Evolutionary conservation across 2,888 invertebrate genomes (phyloP).

Genomic region (Thera britannica): DNA sequence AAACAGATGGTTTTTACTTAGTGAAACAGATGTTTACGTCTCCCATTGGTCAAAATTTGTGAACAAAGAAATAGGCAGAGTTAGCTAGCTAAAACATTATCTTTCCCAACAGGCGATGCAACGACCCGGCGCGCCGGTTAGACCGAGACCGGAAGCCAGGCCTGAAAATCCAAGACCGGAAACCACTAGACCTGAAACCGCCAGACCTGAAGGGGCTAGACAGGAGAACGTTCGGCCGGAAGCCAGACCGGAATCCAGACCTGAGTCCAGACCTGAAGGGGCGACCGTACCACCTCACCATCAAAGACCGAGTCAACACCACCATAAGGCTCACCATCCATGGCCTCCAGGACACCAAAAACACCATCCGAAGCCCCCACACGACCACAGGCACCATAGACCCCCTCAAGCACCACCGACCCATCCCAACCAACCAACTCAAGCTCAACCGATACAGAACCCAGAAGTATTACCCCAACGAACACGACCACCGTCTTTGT

Average conservation of each 20-base stretch:
- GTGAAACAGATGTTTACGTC: too few relatives aligned
- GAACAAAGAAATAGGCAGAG: too few relatives aligned
- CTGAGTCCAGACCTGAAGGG: constrained; percentile 17
- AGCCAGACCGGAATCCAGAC: constrained; percentile 12
- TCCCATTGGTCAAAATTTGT: too few relatives aligned
- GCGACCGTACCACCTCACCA: constrained; percentile 48
- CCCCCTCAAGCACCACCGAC: constrained; percentile 44
- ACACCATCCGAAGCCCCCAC: constrained; percentile 68
- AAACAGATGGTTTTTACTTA: too few relatives aligned
- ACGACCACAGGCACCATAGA: constrained; percentile 70
- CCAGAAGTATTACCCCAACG: constrained; percentile 51
- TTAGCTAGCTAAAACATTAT: background rate
- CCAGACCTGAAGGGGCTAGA: constrained; percentile 17
- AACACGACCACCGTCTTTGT: constrained; percentile 85
- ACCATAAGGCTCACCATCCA: constrained; percentile 63
- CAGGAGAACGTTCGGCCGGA: constrained; percentile 19
- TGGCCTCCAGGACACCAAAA: constrained; percentile 65
- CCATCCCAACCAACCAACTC: constrained; percentile 33
- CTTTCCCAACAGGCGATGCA: constrained; percentile 32
- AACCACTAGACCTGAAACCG: constrained; percentile 6
- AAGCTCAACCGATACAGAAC: constrained; percentile 40
- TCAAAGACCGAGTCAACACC: constrained; percentile 56
- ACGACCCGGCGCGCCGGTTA: constrained; percentile 40
- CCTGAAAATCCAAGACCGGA: constrained; percentile 15
- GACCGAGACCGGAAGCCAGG: constrained; percentile 40